Conservation (phyloP, 2,888 invertebrate genomes). For the Cryptus viduatorius region DNA sequence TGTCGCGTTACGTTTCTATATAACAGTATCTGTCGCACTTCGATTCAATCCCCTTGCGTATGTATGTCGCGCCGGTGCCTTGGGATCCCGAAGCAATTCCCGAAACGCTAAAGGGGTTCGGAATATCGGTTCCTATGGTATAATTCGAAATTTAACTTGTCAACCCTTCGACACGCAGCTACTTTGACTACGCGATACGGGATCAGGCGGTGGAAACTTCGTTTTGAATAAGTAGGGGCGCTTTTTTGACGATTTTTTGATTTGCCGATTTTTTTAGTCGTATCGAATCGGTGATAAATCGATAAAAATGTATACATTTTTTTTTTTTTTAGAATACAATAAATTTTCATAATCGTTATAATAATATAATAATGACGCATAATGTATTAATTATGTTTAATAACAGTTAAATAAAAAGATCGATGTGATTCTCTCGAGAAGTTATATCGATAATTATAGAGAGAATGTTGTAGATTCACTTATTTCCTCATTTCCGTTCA, state of each 20-base stretch:
- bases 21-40: constrained; percentile 41
- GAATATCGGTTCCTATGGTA: constrained; percentile 48
- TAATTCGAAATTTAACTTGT: constrained; percentile 70
- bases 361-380: not conserved
- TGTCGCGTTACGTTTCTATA: constrained; percentile 76
- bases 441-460: not conserved
- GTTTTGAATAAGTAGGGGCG: constrained; percentile 31
- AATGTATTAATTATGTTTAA: not conserved
- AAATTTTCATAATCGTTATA: not conserved
- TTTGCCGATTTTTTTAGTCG: constrained; percentile 26
- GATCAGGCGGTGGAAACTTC: constrained; percentile 34
- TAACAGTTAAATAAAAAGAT: not conserved
- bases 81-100: constrained; percentile 54
- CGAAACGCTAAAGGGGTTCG: constrained; percentile 44
- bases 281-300: not conserved
- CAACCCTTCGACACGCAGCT: constrained; percentile 64
- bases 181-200: constrained; percentile 43
- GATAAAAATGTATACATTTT: not conserved
- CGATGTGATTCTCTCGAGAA: not conserved
- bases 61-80: constrained; percentile 18
- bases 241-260: constrained; percentile 46
- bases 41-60: constrained; percentile 54
- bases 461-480: not conserved
- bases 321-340: too few relatives aligned
- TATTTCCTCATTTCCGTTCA: constrained; percentile 16